A percentile compares a stretch with the other conserved stretches of the same genome.
Evolutionary conservation across 2,113 vertebrate genomes (phyloP).

Genomic region (Mystacornis crossleyi): DNA sequence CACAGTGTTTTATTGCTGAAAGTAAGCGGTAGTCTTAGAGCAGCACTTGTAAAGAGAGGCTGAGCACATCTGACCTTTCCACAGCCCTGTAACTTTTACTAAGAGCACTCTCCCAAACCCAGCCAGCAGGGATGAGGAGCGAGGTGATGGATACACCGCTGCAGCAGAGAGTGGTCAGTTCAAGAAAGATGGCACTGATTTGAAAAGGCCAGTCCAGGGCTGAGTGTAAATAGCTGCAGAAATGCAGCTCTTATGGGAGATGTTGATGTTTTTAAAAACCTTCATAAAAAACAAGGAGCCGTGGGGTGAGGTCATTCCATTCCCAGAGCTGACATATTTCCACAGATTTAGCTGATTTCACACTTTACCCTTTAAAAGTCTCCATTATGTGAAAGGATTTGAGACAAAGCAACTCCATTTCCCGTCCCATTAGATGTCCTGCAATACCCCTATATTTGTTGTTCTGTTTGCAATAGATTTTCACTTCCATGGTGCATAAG

Average conservation of each 20-base stretch:
- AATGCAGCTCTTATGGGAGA: neutral
- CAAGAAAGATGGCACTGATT: neutral
- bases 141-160: neutral
- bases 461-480: neutral
- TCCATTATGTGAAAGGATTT: neutral
- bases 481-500: neutral
- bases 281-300: neutral
- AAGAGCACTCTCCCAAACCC: neutral
- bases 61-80: neutral
- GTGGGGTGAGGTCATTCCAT: neutral
- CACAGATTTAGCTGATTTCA: neutral
- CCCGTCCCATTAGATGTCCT: neutral
- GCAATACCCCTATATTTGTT: neutral
- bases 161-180: neutral
- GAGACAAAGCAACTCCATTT: neutral
- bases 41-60: neutral
- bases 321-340: neutral
- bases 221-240: neutral
- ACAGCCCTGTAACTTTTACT: neutral
- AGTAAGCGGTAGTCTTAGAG: neutral
- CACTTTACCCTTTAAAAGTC: neutral
- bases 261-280: neutral
- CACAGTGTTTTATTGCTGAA: neutral
- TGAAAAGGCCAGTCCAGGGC: neutral
- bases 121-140: neutral